phyloP scores from a whole-genome alignment of 2,113 vertebrate genomes.

The Steatornis caripensis region DNA sequence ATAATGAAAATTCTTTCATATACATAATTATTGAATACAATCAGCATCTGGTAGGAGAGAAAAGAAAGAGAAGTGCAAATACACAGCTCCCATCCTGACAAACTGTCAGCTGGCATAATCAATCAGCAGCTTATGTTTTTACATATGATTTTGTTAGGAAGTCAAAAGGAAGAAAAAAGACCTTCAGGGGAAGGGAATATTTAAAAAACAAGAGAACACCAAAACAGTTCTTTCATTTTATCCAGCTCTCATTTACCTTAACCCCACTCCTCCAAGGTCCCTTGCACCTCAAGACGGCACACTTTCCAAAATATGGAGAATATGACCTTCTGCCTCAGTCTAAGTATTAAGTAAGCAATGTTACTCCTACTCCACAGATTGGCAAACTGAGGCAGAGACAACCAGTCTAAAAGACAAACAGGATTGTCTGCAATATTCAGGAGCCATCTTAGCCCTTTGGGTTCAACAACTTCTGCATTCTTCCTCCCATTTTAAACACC shows the following conservation, averaged over 20 bases:
- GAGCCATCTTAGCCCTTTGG: neutral
- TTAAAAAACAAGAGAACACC: too few species aligned
- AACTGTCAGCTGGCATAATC: neutral
- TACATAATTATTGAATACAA: slow-evolving; percentile 32
- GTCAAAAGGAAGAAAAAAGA: neutral
- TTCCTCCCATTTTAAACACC: neutral
- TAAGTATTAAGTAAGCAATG: neutral
- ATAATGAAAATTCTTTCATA: slow-evolving; percentile 35
- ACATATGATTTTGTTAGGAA: neutral
- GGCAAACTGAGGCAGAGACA: neutral
- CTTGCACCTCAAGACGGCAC: neutral
- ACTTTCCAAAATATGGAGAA: neutral
- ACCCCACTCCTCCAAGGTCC: neutral
- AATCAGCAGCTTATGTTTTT: neutral
- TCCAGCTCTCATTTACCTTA: neutral
- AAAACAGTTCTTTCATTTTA: neutral
- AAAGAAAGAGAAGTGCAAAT: neutral
- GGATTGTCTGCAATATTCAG: neutral
- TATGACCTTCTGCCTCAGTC: neutral
- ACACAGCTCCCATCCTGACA: neutral
- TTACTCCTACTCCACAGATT: neutral
- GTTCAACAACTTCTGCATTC: neutral
- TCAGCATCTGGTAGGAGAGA: neutral
- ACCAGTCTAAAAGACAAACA: neutral
- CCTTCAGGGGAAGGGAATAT: neutral